A percentile compares a stretch with the other conserved stretches of the same genome.
Evolutionary conservation across 2,113 vertebrate species (phyloP).

Genomic region (Tragelaphus imberbis): DNA sequence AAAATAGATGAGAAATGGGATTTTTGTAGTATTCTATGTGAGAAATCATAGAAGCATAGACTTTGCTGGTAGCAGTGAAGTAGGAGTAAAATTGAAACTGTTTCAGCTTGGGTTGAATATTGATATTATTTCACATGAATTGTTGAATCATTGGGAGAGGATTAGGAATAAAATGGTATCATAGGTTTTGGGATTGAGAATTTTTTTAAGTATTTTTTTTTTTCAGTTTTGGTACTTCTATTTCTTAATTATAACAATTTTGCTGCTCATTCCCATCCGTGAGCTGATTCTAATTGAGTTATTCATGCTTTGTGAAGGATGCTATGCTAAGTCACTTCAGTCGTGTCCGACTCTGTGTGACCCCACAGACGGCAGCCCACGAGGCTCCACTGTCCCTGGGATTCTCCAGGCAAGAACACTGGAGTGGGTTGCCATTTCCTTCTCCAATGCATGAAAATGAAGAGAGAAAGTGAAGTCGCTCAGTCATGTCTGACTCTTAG

Average conservation of each 20-base stretch:
- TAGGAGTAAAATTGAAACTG: not conserved
- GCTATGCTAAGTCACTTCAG: too few relatives aligned
- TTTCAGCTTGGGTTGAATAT: not conserved
- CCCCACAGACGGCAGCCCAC: too few relatives aligned
- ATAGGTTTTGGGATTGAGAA: not conserved
- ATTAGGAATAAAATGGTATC: not conserved
- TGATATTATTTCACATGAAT: not conserved
- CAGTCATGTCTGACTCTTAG: too few relatives aligned
- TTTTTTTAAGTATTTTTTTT: not conserved
- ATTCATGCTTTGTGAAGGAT: not conserved
- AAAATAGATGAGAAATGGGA: not conserved
- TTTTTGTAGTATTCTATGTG: not conserved
- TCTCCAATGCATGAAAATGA: too few relatives aligned
- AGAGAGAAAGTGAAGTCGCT: too few relatives aligned
- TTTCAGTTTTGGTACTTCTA: not conserved
- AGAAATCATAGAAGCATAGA: not conserved
- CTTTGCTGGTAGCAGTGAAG: not conserved
- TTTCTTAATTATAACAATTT: not conserved
- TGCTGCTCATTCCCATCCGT: not conserved
- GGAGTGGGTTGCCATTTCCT: too few relatives aligned
- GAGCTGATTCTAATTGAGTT: not conserved
- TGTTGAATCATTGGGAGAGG: not conserved
- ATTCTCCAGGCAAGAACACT: too few relatives aligned
- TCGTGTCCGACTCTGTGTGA: too few relatives aligned
- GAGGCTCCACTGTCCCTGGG: too few relatives aligned